A percentile compares a stretch with the other conserved stretches of the same genome.
phyloP scores from a whole-genome alignment of 1,140 invertebrate species.

The Frieseomelitta varia region DNA sequence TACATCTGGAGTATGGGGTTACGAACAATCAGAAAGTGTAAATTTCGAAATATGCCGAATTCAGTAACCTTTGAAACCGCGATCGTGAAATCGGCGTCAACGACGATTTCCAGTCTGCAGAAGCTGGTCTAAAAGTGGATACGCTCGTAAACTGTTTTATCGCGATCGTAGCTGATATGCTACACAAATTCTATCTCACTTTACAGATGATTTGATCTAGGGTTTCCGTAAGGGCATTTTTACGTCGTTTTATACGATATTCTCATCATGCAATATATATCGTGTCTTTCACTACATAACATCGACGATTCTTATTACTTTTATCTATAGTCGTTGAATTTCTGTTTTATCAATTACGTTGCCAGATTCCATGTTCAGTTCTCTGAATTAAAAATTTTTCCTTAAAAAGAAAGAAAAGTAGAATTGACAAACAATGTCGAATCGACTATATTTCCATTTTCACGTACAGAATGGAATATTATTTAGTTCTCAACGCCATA shows the following conservation, averaged over 20 bases:
- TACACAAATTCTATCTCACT: slow-evolving; percentile 54
- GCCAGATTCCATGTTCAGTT: neutral
- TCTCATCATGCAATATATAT: neutral
- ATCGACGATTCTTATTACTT: neutral
- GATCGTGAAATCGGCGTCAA: slow-evolving; percentile 46
- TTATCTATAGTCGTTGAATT: neutral
- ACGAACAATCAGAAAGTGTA: neutral
- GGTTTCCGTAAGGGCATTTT: slow-evolving; percentile 11
- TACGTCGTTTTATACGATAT: slow-evolving; percentile 14
- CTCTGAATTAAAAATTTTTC: neutral
- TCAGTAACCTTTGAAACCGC: neutral
- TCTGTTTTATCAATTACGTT: neutral
- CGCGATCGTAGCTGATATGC: slow-evolving; percentile 54
- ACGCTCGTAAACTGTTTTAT: slow-evolving; percentile 67
- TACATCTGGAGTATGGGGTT: neutral
- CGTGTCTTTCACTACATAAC: neutral
- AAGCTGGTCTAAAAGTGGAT: slow-evolving; percentile 30
- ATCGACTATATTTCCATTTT: neutral
- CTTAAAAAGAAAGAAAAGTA: rapidly evolving
- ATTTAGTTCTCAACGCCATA: neutral
- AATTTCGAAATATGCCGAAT: neutral
- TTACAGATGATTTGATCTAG: slow-evolving; percentile 34
- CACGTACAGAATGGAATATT: neutral
- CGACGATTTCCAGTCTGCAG: slow-evolving; percentile 43
- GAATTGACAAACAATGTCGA: neutral